Evolutionary conservation across 2,888 invertebrate genomes (phyloP).

Genomic region (Neuroscelio doddi): DNA sequence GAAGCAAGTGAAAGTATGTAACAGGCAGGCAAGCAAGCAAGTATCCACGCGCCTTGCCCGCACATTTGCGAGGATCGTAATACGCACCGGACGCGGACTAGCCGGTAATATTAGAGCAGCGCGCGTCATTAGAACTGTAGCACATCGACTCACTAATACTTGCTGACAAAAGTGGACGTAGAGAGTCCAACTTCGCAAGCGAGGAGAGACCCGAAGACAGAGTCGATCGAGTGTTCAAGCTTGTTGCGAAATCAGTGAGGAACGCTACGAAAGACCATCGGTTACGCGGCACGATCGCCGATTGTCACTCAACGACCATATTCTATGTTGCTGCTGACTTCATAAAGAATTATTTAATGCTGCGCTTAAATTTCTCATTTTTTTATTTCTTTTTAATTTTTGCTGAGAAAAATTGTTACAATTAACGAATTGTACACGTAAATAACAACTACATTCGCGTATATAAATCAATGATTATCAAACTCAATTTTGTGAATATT

Average conservation of each 20-base stretch:
- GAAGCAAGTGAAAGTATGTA: constrained; percentile 38
- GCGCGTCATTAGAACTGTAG: constrained; percentile 39
- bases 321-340: neutral
- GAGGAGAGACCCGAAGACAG: constrained; percentile 1
- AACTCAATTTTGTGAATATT: no score
- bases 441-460: no score
- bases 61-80: constrained; percentile 39
- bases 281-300: constrained; percentile 48
- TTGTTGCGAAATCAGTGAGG: constrained; percentile 47
- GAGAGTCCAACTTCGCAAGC: constrained; percentile 20
- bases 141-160: constrained; percentile 33
- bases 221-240: constrained; percentile 29
- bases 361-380: no score
- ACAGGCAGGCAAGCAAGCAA: no score
- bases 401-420: no score
- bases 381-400: no score
- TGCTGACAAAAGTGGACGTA: constrained; percentile 21
- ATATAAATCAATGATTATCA: no score
- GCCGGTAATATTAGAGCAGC: constrained; percentile 11
- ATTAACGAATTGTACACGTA: no score
- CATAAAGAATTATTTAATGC: no score
- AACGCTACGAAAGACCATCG: constrained; percentile 47
- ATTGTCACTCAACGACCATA: constrained; percentile 49
- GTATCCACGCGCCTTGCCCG: constrained; percentile 43
- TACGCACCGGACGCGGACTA: constrained; percentile 30